Evolutionary conservation across 2,113 vertebrate species (phyloP).

Genomic region (Ardeotis arabs): DNA sequence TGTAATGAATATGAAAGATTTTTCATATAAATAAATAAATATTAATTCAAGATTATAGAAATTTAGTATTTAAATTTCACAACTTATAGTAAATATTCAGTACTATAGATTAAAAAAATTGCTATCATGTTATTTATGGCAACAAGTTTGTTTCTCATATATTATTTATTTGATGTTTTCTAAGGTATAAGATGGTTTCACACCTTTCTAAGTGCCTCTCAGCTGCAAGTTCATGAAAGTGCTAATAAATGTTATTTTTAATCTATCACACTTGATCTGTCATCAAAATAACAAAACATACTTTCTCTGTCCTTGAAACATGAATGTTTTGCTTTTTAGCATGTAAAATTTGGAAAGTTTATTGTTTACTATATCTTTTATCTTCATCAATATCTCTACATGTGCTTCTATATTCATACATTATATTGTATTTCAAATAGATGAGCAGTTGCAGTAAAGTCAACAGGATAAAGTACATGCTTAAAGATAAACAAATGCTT

Average conservation of each 20-base stretch:
- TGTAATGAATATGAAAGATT: neutral
- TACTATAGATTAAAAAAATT: neutral
- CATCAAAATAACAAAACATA: neutral
- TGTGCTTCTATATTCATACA: neutral
- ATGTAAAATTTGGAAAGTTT: neutral
- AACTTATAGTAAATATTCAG: neutral
- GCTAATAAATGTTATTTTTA: conserved; percentile 54
- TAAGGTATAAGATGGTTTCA: conserved; percentile 8
- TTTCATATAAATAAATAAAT: neutral
- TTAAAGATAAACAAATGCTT: conserved; percentile 16
- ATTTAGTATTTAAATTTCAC: neutral
- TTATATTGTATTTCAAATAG: neutral
- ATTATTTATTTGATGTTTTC: conserved; percentile 39
- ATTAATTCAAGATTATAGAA: neutral
- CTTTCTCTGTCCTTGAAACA: conserved; percentile 31
- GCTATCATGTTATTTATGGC: neutral
- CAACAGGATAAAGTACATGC: neutral
- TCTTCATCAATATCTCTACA: neutral
- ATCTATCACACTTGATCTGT: conserved; percentile 9
- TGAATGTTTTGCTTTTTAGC: neutral
- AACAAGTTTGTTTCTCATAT: neutral
- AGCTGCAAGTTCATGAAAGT: neutral
- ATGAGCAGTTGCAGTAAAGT: neutral
- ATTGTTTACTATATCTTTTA: neutral
- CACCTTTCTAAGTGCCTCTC: conserved; percentile 15